A percentile compares a stretch with the other conserved stretches of the same genome.
phyloP scores from a whole-genome alignment of 2,113 vertebrate species.

The Notarius lentiginosus region DNA sequence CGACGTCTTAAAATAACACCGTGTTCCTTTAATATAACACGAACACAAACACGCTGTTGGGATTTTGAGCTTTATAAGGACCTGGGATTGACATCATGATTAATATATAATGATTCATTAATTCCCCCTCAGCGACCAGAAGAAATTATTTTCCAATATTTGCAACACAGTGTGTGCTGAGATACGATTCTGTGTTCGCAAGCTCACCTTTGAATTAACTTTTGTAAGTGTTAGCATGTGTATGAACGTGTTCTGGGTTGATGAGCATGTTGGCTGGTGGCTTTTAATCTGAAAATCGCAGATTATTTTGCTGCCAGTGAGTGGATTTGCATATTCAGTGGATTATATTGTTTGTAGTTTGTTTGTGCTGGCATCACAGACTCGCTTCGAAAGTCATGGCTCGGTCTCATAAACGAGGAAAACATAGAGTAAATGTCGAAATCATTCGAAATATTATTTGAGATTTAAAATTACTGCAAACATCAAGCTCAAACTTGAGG shows the following conservation, averaged over 20 bases:
- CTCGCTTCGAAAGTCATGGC: not conserved
- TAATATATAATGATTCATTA: not conserved
- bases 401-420: not conserved
- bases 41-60: not conserved
- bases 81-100: not conserved
- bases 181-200: not conserved
- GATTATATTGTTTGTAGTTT: not conserved
- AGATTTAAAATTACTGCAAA: not conserved
- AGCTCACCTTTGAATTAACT: not conserved
- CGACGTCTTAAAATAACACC: not conserved
- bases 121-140: not conserved
- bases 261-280: not conserved
- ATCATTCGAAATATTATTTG: not conserved
- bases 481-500: not conserved
- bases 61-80: not conserved
- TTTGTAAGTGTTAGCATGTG: not conserved
- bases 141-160: not conserved
- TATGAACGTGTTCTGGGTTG: conserved; percentile 24
- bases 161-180: not conserved
- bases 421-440: too few relatives aligned
- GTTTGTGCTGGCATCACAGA: not conserved
- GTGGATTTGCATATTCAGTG: not conserved
- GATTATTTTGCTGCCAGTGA: not conserved
- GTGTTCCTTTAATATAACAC: not conserved
- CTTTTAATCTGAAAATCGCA: not conserved